Evolutionary conservation across 2,797 vertebrate species (phyloP), one percentile per base, ranked within the genome.

Genomic region (Scyliorhinus canicula): DNA sequence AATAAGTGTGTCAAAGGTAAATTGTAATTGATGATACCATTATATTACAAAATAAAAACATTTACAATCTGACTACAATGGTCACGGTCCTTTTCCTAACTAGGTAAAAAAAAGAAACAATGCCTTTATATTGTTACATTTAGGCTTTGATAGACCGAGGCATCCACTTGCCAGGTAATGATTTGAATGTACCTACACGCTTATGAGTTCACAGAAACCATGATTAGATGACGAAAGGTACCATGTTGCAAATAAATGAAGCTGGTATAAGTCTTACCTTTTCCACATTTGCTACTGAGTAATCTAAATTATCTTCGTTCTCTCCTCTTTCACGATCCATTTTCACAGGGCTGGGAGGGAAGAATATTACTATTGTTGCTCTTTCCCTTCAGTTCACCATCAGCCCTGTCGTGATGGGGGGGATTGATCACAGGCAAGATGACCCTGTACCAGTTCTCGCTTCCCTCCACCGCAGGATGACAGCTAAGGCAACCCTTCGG

Each of bases 251-350:
- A 65, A 91, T 91, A 65, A 91, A 91, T 65, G n/a, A 91, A 65
- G 44, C 19, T 91, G 88, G 21, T 44, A 40, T 91, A 26, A 40
- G 11, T 47, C 97, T 96, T 96, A 99, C 99, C 98, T 99, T 99
- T 96, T 99, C 98, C 95, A 99, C 99, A 97, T 99, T 99, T 95
- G 99, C 99, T 97, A 99, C 98, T 12, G 98, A 99, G 97, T 99
- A 99, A 97, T 99, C 99, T 97, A 98, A 97, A 96, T 97, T 97
- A 95, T 97, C 96, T 95, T 97, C 95, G 47, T 96, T 97, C 96
- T 96, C 96, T 96, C 97, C 97, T 96, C 98, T 97, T 95, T 96
- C 97, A 95, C 97, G 96, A 96, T 98, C 97, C 97, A 98, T 97
- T 96, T 96, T 96, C 3, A 65, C 63, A 74, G 47, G 44, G 28